Percentiles rank a stretch among this genome's conserved stretches.
Evolutionary conservation across 2,888 invertebrate genomes (phyloP).

Genomic region (Macaria liturata): DNA sequence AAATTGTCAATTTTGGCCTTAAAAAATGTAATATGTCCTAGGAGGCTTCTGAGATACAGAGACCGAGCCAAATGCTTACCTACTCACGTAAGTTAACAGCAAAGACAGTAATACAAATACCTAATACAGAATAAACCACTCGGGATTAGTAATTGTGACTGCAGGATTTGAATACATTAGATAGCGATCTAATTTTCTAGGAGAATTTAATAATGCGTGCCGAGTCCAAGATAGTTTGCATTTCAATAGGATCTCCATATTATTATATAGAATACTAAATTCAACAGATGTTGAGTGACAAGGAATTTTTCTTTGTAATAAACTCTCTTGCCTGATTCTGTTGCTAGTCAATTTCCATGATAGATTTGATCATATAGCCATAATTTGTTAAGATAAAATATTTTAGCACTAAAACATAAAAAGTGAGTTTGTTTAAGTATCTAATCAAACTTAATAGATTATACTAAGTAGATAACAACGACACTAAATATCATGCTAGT

Average conservation of each 20-base stretch:
- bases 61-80: too few relatives aligned
- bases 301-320: not conserved
- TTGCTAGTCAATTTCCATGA: not conserved
- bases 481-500: too few relatives aligned
- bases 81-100: not conserved
- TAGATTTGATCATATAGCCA: too few relatives aligned
- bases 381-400: too few relatives aligned
- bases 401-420: too few relatives aligned
- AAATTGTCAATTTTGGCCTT: too few relatives aligned
- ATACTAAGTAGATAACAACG: too few relatives aligned
- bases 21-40: too few relatives aligned
- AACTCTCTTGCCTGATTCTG: not conserved
- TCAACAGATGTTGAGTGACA: constrained; percentile 2
- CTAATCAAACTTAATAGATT: too few relatives aligned
- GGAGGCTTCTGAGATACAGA: too few relatives aligned
- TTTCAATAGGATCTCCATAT: constrained; percentile 44
- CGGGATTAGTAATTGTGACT: constrained; percentile 16
- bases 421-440: too few relatives aligned
- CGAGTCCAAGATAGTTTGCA: constrained; percentile 36
- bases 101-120: constrained; percentile 1
- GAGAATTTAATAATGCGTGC: constrained; percentile 22
- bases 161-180: constrained; percentile 21
- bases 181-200: constrained; percentile 23
- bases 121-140: constrained; percentile 7
- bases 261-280: constrained; percentile 21